Evolutionary conservation across 2,797 vertebrate genomes (phyloP), one percentile per base, ranked within the genome.

Genomic region (Falco berigora): DNA sequence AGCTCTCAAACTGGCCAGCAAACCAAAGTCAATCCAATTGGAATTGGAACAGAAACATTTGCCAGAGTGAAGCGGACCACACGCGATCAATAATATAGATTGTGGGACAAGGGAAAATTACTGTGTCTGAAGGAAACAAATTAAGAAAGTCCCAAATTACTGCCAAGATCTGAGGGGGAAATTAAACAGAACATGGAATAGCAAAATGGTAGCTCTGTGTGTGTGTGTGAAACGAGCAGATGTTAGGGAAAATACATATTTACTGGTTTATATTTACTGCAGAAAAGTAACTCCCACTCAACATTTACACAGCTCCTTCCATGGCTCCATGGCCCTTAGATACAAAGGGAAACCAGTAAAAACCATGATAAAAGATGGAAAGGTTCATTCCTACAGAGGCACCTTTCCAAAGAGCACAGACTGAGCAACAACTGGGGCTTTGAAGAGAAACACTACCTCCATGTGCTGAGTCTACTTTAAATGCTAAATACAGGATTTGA

Each of bases 1-100:
- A 63, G 81, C 44, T 88, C 88, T 83, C 90, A 93, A 89, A 92
- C 23, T 81, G 67, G 68, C 72, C 79, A 90, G 87, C 76, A 89
- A 86, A 78, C 74, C 62, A 59, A 83, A 95, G 49, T 34, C 86
- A 97, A 86, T 73, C 79, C 73, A 73, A 63, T 5, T 76, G 85
- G 75, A 93, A 73, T 10, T 55, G 44, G 66, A 87, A 92, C 15
- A 95, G 83, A 93, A 94, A 61, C 63, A 64, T 90, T 86, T 47
- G 27, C 73, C 77, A 77, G 82, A 86, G 61, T 40, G 67, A 96
- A 91, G 42, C 3, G 32, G 90, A 92, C 87, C 52, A 77, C 18
- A 4, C 1, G 9, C 93, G 69, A 90, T 96, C 92, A 91, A 96
- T 96, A 94, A 63, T 86, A 95, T 67, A 97, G 95, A 96, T 85